Percentiles rank a stretch among this genome's conserved stretches.
These are phyloP conservation scores for Cremastinae sp. DNA, from an alignment of 2,888 invertebrate species.

Conservation along the genomic window DNA sequence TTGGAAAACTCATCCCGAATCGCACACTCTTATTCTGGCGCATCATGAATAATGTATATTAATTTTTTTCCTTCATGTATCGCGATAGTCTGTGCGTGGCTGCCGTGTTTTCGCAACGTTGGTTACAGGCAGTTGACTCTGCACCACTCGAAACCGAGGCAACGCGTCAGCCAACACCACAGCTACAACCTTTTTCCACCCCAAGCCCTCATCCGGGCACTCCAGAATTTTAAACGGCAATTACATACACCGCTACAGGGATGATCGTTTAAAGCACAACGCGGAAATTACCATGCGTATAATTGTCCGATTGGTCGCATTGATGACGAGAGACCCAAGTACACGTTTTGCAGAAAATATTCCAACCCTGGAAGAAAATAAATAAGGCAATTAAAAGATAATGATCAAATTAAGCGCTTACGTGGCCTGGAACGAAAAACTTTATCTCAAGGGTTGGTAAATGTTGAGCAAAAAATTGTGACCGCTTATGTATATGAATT, in stretches of 20 bases:
- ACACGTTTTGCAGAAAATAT: not conserved
- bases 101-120: not conserved
- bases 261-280: slow-evolving; percentile 14
- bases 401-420: slow-evolving; percentile 72
- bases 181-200: slow-evolving; percentile 49
- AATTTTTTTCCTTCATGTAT: slow-evolving; percentile 60
- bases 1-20: slow-evolving; percentile 5
- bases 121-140: slow-evolving; percentile 52
- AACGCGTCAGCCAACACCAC: slow-evolving; percentile 37
- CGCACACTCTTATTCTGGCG: slow-evolving; percentile 48
- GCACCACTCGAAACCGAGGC: slow-evolving; percentile 35
- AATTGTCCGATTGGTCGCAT: slow-evolving; percentile 6
- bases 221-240: slow-evolving; percentile 68
- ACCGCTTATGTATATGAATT: no score
- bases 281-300: slow-evolving; percentile 20
- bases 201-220: slow-evolving; percentile 31
- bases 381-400: slow-evolving; percentile 78
- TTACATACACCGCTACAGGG: slow-evolving; percentile 61
- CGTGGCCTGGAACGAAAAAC: slow-evolving; percentile 64
- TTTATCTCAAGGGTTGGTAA: no score
- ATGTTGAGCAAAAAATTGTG: no score
- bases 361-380: slow-evolving; percentile 68
- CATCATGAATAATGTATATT: slow-evolving; percentile 65
- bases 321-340: not conserved
- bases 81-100: slow-evolving; percentile 36